phyloP scores from a whole-genome alignment of 2,888 invertebrate species.

The Orthonychiurus folsomi region DNA sequence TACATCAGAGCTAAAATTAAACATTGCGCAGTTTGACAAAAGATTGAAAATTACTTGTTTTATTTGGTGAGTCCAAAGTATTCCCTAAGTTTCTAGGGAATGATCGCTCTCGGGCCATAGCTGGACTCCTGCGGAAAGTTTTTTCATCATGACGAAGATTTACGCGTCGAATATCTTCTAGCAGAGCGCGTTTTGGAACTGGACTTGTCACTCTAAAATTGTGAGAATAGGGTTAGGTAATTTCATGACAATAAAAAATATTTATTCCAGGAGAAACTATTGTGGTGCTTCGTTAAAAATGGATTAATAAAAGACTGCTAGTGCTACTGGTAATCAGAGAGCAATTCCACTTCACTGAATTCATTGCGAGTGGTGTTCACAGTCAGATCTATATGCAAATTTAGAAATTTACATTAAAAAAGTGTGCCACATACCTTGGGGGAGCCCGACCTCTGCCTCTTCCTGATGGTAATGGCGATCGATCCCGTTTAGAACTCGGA shows the following conservation, averaged over 20 bases:
- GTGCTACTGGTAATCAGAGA: too few species aligned
- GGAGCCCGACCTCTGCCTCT: background rate
- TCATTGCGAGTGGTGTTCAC: too few species aligned
- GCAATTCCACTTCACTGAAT: too few species aligned
- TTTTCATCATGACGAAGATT: background rate
- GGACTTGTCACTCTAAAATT: background rate
- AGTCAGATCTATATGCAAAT: too few species aligned
- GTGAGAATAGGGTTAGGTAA: background rate
- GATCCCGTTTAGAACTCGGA: background rate
- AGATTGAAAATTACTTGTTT: constrained; percentile 12
- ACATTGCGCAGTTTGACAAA: background rate
- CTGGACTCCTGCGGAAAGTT: background rate
- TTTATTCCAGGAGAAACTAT: too few species aligned
- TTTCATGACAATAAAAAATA: background rate
- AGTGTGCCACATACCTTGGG: too few species aligned
- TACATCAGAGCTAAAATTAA: too few species aligned
- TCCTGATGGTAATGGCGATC: background rate
- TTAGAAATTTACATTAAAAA: too few species aligned
- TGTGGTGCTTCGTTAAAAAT: constrained; percentile 15
- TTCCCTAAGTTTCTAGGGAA: background rate
- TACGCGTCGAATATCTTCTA: background rate
- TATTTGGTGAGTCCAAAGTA: constrained; percentile 11
- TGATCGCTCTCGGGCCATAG: background rate
- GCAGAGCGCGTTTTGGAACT: background rate
- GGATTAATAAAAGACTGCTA: too few species aligned